These are phyloP conservation scores for Champsocephalus gunnari DNA, from an alignment of 2,797 vertebrate genomes.

Conservation along the genomic window DNA sequence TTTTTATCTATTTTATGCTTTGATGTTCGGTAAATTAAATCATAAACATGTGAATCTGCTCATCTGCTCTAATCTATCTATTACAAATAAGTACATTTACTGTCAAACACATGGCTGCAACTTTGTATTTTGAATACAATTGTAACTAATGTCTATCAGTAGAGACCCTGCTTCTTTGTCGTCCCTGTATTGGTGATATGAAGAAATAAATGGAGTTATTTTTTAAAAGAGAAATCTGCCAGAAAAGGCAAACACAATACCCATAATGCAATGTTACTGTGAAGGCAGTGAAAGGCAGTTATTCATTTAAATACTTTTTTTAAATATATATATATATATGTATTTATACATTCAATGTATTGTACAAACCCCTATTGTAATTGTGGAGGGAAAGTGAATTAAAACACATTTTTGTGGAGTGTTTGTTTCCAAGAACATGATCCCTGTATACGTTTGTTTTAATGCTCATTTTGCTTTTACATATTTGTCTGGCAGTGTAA, in stretches of 20 bases:
- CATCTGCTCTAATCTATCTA: too few relatives aligned
- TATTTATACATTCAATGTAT: not conserved
- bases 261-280: not conserved
- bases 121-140: too few relatives aligned
- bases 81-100: not conserved
- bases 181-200: not conserved
- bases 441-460: not conserved
- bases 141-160: not conserved
- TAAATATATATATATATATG: too few relatives aligned
- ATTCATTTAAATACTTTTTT: too few relatives aligned
- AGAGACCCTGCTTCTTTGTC: not conserved
- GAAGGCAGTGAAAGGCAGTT: not conserved
- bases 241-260: not conserved
- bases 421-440: not conserved
- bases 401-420: not conserved
- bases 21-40: constrained; percentile 1
- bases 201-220: not conserved
- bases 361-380: not conserved
- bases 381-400: not conserved
- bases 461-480: not conserved
- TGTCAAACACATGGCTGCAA: not conserved
- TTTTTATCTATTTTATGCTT: constrained; percentile 4
- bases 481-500: not conserved
- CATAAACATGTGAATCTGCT: not conserved
- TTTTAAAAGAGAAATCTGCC: not conserved